Evolutionary conservation across 2,113 vertebrate genomes (phyloP), one percentile per base, ranked within the genome.

Genomic region (Empidonax alnorum): DNA sequence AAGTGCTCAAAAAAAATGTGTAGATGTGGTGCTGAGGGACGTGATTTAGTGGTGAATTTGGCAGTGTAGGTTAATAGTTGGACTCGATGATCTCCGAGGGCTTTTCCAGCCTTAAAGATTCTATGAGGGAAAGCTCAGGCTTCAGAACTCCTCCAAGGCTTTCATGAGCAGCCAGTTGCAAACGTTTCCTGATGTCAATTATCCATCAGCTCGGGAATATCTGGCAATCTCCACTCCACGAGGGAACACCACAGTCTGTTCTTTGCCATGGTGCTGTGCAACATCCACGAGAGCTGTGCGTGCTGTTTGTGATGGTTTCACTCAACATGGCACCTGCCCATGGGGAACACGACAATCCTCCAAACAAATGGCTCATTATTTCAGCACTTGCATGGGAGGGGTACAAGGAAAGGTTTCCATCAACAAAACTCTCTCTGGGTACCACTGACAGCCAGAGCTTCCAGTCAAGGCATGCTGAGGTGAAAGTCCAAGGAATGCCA

Each of bases 241-340:
- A 23, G 37, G 49, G 58, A 67, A 14, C 35, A 20, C 47, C 0
- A 0, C 27, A 33, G 15, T 49, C 83, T 58, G 76, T 35, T 62
- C 52, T 46, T 21, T 20, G 19, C 90, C 65, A 20, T 0, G 13
- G 25, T 50, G 52, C 83, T 44, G 47, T 14, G n/a, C 41, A 53
- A 42, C 0, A 0, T 24, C 68, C 1, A 0, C 20, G 55, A 1
- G 22, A 75, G 55, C 0, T 37, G 33, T 7, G 52, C 46, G 52
- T 30, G 39, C 59, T 89, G 47, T 23, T 49, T n/a, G 69, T 42
- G 84, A 35, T 79, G 79, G 76, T 81, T 92, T 89, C 76, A 44
- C 85, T 96, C 90, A 75, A 56, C 71, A 18, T 25, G 52, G 68
- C 76, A 80, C 65, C 82, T 84, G 79, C 11, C 92, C 56, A 4